Evolutionary conservation across 2,113 vertebrate genomes (phyloP), one percentile per base, ranked within the genome.

Genomic region (Columbina picui): DNA sequence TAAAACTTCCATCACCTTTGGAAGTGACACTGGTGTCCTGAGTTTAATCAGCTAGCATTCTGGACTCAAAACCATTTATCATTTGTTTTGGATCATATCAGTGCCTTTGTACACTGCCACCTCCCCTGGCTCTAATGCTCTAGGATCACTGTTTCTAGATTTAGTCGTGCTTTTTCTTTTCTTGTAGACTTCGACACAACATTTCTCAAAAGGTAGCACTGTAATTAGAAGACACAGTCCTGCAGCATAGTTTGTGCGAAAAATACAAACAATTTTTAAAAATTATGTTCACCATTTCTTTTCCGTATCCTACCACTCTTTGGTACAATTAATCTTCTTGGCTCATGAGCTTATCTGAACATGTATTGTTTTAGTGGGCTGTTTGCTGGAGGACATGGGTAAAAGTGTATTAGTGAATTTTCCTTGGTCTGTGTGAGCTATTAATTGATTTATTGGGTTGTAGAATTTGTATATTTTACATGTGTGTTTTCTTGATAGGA

Each of bases 41-140:
- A 30, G 39, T 38, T 76, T 19, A 73, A 45, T 39, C 21, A 38
- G 16, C 14, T 71, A 17, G 12, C 39, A 8, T 80, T 83, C 26
- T 60, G 29, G 76, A 64, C 57, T 71, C 22, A 29, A 53, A 91
- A 36, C 9, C 0, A 18, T 71, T 52, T 60, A 16, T 67, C 7
- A 2, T 13, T 65, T 87, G 8, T 32, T 94, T 50, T 63, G 52
- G 53, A 36, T 59, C 18, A 1, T 45, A 61, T 61, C 7, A 43
- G 2, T 78, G 61, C 2, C 9, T 73, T 30, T 36, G 22, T 74
- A 27, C 1, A 2, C 6, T 77, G 10, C 30, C 3, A 16, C 3
- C 1, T 7, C 9, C 6, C 6, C 7, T 26, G 11, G 2, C 61
- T 67, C 17, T 65, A 43, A 67, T 2, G 1, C 27, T 64, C 6